A percentile compares a stretch with the other conserved stretches of the same genome.
Evolutionary conservation across 2,797 vertebrate species (phyloP).

Genomic region (Linurgus olivaceus): DNA sequence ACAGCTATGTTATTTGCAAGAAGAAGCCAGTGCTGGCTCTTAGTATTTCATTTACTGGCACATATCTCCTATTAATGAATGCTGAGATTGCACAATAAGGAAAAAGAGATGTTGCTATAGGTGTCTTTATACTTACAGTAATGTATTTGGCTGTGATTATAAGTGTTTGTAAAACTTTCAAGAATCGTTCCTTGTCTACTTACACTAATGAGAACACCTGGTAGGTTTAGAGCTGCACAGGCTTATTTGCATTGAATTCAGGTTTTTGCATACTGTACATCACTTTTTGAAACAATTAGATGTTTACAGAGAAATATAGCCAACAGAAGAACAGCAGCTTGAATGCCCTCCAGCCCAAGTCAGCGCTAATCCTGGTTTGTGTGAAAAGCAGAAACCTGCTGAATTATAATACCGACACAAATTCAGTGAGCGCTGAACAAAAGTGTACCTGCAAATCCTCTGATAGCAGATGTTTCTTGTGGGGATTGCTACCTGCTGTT

Average conservation of each 20-base stretch:
- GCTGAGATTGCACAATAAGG: conserved; percentile 64
- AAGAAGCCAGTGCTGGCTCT: conserved; percentile 29
- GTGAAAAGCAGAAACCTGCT: conserved; percentile 71
- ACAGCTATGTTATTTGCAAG: conserved; percentile 20
- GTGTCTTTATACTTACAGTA: conserved; percentile 70
- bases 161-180: conserved; percentile 80
- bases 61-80: conserved; percentile 69
- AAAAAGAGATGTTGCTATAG: conserved; percentile 55
- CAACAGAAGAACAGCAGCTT: conserved; percentile 75
- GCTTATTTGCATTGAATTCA: conserved; percentile 78
- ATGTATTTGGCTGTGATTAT: conserved; percentile 72
- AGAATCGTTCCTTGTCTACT: conserved; percentile 78
- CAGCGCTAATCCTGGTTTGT: conserved; percentile 70
- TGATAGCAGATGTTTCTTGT: conserved; percentile 53
- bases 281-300: conserved; percentile 79
- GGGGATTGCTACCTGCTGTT: conserved; percentile 36
- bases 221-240: conserved; percentile 71
- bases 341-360: conserved; percentile 73
- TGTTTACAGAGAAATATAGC: conserved; percentile 79
- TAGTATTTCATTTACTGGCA: conserved; percentile 60
- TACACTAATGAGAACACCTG: conserved; percentile 83
- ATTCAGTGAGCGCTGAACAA: conserved; percentile 62
- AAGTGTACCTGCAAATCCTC: conserved; percentile 63
- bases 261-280: conserved; percentile 76
- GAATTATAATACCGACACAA: conserved; percentile 60